Evolutionary conservation across 2,113 vertebrate genomes (phyloP).

Genomic region (Galeopterus variegatus): DNA sequence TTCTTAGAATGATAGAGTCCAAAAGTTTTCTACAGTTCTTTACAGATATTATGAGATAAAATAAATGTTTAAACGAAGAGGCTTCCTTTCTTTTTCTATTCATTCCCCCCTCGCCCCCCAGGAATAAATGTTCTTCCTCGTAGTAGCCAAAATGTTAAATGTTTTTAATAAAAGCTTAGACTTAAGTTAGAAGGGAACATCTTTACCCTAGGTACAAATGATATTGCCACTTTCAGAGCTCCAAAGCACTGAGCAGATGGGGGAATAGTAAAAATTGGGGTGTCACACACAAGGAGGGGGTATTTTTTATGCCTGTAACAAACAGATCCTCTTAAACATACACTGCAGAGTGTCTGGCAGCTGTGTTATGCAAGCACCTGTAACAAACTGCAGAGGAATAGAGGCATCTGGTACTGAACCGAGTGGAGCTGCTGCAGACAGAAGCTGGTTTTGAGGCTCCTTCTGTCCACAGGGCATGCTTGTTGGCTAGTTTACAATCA

Average conservation of each 20-base stretch:
- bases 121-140: slow-evolving; percentile 27
- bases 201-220: slow-evolving; percentile 69
- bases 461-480: not conserved
- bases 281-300: not conserved
- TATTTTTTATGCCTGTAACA: not conserved
- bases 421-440: not conserved
- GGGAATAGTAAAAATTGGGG: not conserved
- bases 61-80: not conserved
- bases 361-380: not conserved
- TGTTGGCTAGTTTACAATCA: not conserved
- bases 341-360: not conserved
- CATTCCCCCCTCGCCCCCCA: no score
- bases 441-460: not conserved
- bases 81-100: not conserved
- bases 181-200: slow-evolving; percentile 43
- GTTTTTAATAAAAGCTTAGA: slow-evolving; percentile 78
- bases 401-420: rapidly evolving
- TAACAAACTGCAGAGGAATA: not conserved
- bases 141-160: slow-evolving; percentile 76
- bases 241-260: slow-evolving; percentile 19
- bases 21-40: slow-evolving; percentile 8
- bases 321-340: not conserved
- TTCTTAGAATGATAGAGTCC: not conserved
- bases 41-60: not conserved
- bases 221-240: not conserved